These are phyloP conservation scores for Polypedilum vanderplanki DNA, from an alignment of 1,140 invertebrate species.

Conservation along the genomic window DNA sequence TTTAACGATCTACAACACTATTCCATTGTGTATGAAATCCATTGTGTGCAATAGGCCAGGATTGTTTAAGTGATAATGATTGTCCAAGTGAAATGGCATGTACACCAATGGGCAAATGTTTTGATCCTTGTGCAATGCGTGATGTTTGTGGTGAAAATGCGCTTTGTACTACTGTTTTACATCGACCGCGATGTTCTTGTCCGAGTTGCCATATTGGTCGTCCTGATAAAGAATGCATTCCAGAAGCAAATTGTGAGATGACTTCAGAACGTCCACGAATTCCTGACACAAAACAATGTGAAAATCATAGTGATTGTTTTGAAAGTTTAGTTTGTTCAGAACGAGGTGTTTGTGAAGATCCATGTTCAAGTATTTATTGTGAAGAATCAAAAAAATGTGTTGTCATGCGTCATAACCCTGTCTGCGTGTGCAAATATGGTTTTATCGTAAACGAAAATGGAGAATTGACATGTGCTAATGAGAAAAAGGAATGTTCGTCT, in stretches of 20 bases:
- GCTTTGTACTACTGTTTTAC: slow-evolving; percentile 72
- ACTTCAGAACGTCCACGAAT: slow-evolving; percentile 45
- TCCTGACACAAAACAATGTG: slow-evolving; percentile 51
- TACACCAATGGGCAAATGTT: slow-evolving; percentile 72
- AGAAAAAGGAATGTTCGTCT: slow-evolving; percentile 65
- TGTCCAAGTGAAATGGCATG: slow-evolving; percentile 87
- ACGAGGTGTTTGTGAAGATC: slow-evolving; percentile 67
- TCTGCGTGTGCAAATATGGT: slow-evolving; percentile 82
- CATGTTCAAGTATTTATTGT: slow-evolving; percentile 61
- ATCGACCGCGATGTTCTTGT: slow-evolving; percentile 77
- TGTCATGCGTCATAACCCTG: slow-evolving; percentile 72
- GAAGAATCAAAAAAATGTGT: slow-evolving; percentile 77
- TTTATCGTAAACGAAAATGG: slow-evolving; percentile 78
- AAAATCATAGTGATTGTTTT: slow-evolving; percentile 64
- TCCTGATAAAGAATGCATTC: slow-evolving; percentile 65
- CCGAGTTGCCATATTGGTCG: slow-evolving; percentile 78
- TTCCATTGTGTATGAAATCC: not conserved
- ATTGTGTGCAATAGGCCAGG: slow-evolving; percentile 64
- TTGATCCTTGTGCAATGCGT: slow-evolving; percentile 80
- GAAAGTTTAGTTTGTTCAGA: slow-evolving; percentile 63
- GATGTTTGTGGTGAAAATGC: slow-evolving; percentile 84
- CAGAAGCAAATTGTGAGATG: slow-evolving; percentile 64
- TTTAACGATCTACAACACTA: not conserved
- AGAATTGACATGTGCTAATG: slow-evolving; percentile 73
- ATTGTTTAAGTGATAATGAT: slow-evolving; percentile 83